Conservation (phyloP, 2,888 invertebrate species). For the Leucophora obtusa region DNA sequence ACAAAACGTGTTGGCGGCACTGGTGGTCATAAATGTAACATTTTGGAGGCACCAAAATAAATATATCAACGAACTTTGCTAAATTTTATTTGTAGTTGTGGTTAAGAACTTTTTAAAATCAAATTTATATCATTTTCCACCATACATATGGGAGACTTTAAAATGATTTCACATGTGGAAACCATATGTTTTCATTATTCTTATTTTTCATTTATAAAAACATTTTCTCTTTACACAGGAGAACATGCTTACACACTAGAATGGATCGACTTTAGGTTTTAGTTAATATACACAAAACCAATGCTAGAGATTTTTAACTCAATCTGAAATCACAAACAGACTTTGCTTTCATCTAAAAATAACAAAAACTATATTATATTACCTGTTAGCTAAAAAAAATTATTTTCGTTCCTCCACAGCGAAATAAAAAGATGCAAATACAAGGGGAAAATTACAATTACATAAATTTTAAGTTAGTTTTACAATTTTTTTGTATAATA, state of each 20-base stretch:
- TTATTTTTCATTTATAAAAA: too few species aligned
- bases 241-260: too few species aligned
- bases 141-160: not conserved
- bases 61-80: not conserved
- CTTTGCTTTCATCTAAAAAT: too few species aligned
- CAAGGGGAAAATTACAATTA: too few species aligned
- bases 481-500: too few species aligned
- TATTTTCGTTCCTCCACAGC: too few species aligned
- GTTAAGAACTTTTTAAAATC: not conserved
- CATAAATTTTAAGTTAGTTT: too few species aligned
- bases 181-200: not conserved
- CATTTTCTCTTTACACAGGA: too few species aligned
- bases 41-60: not conserved
- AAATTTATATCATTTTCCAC: not conserved
- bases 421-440: too few species aligned
- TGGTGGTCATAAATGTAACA: not conserved
- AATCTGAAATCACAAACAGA: not conserved
- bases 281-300: too few species aligned
- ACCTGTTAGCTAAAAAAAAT: too few species aligned
- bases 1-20: not conserved
- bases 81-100: not conserved
- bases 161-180: not conserved
- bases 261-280: not conserved
- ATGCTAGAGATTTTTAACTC: not conserved
- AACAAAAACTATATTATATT: too few species aligned